phyloP scores from a whole-genome alignment of 2,888 invertebrate species.

The Stenurella melanura region DNA sequence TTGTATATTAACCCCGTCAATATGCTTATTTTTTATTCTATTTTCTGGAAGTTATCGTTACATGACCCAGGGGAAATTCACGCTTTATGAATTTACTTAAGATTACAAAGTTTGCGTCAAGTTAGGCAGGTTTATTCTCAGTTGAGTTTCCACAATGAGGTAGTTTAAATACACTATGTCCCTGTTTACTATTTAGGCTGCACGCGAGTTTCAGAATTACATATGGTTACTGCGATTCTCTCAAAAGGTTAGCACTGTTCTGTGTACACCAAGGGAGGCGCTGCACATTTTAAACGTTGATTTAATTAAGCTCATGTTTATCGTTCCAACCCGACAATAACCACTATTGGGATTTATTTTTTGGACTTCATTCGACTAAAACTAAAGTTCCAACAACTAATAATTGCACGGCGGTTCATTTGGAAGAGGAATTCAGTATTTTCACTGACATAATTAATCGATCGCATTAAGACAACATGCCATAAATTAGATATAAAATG shows the following conservation, averaged over 20 bases:
- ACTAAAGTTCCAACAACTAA: neutral
- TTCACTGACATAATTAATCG: no score
- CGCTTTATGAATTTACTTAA: slow-evolving; percentile 70
- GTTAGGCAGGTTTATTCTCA: slow-evolving; percentile 64
- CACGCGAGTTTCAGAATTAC: slow-evolving; percentile 44
- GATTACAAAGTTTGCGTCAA: slow-evolving; percentile 68
- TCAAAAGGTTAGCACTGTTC: slow-evolving; percentile 12
- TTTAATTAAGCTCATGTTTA: slow-evolving; percentile 22
- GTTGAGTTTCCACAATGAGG: slow-evolving; percentile 44
- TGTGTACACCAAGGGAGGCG: neutral
- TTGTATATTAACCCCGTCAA: slow-evolving; percentile 36
- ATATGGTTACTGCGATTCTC: slow-evolving; percentile 34
- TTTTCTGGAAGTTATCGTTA: slow-evolving; percentile 56
- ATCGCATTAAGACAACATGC: no score
- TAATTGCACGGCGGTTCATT: neutral
- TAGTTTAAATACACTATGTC: slow-evolving; percentile 57
- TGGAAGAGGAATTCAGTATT: neutral
- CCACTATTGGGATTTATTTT: neutral
- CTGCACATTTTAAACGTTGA: slow-evolving; percentile 19
- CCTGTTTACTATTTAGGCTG: slow-evolving; percentile 57
- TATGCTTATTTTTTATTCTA: slow-evolving; percentile 55
- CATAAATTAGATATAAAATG: no score
- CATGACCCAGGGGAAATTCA: slow-evolving; percentile 68
- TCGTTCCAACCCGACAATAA: neutral
- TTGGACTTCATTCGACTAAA: neutral